Percentiles rank a stretch among this genome's conserved stretches.
These are phyloP conservation scores for Pedionomus torquatus DNA, from an alignment of 2,113 vertebrate species.

Conservation along the genomic window DNA sequence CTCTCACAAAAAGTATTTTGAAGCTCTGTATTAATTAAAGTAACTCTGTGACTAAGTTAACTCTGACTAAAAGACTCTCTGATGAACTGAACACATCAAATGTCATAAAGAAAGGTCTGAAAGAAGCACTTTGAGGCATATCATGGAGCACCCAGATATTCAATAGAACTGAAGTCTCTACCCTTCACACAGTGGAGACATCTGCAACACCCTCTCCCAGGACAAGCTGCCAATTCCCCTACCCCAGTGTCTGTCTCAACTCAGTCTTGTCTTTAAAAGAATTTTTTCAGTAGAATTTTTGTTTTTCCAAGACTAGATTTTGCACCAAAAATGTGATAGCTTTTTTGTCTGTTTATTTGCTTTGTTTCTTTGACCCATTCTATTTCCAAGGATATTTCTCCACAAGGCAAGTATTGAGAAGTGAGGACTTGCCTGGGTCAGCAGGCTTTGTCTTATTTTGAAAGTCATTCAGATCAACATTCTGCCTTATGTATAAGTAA, in stretches of 20 bases:
- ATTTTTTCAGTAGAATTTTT: not conserved
- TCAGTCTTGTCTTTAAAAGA: not conserved
- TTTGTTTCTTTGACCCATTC: not conserved
- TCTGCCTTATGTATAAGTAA: not conserved
- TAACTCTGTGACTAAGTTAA: too few relatives aligned
- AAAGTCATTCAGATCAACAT: not conserved
- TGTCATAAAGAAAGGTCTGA: not conserved
- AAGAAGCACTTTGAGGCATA: not conserved
- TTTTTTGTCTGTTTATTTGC: not conserved
- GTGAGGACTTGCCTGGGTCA: not conserved
- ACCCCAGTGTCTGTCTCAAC: not conserved
- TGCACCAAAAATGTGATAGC: not conserved
- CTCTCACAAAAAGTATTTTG: rapidly evolving
- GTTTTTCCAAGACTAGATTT: not conserved
- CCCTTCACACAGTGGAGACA: not conserved
- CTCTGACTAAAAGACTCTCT: not conserved
- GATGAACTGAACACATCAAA: not conserved
- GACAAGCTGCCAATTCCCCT: not conserved
- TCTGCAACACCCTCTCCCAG: not conserved
- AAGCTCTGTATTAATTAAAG: not conserved
- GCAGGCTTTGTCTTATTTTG: not conserved
- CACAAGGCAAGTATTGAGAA: not conserved
- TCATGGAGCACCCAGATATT: not conserved
- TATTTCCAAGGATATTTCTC: not conserved
- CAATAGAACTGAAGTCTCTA: not conserved